A percentile compares a stretch with the other conserved stretches of the same genome.
phyloP scores from a whole-genome alignment of 2,888 invertebrate genomes.

The Folsomia candida region DNA sequence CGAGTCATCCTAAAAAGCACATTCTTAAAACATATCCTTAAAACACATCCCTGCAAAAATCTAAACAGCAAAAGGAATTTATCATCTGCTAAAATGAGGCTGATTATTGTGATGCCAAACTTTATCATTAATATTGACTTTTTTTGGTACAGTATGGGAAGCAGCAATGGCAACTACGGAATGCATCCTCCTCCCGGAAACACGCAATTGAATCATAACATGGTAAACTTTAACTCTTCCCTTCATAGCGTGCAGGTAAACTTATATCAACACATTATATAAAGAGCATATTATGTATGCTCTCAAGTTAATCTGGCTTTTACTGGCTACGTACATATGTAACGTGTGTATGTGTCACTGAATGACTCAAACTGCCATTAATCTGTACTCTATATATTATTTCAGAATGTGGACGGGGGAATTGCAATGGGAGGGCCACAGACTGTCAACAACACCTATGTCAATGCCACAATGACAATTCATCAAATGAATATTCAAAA shows the following conservation, averaged over 20 bases:
- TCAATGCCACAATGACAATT: constrained; percentile 58
- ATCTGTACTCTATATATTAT: constrained; percentile 4
- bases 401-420: constrained; percentile 50
- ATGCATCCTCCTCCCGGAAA: constrained; percentile 48
- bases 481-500: constrained; percentile 58
- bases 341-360: too few species aligned
- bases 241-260: constrained; percentile 53
- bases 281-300: too few species aligned
- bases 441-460: constrained; percentile 58
- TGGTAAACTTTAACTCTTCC: constrained; percentile 54
- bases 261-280: background rate
- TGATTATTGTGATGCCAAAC: too few species aligned
- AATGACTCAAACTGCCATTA: background rate
- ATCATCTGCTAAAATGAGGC: too few species aligned
- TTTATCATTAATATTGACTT: too few species aligned
- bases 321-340: too few species aligned
- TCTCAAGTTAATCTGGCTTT: background rate
- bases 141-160: background rate
- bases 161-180: constrained; percentile 50
- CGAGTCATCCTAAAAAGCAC: background rate
- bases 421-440: constrained; percentile 52
- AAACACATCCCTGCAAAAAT: too few species aligned
- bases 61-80: too few species aligned
- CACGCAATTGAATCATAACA: constrained; percentile 53
- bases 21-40: too few species aligned